Evolutionary conservation across 2,888 invertebrate genomes (phyloP).

Genomic region (Eudemis profundana): DNA sequence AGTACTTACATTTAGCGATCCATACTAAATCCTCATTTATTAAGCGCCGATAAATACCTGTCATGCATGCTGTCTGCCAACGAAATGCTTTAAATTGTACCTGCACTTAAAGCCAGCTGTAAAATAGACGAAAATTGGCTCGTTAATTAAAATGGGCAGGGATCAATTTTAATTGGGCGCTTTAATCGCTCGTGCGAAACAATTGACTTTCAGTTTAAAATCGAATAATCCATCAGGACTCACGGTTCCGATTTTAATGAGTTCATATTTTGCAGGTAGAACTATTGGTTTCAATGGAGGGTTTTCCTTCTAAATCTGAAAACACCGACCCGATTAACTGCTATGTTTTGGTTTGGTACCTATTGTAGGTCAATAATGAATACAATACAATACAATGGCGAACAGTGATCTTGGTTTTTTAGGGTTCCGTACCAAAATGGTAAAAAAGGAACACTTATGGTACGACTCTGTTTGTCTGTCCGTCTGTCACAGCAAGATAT

Average conservation of each 20-base stretch:
- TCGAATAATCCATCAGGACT: slow-evolving; percentile 44
- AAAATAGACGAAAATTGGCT: slow-evolving; percentile 34
- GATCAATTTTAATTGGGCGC: slow-evolving; percentile 43
- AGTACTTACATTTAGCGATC: too few relatives aligned
- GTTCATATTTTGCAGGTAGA: slow-evolving; percentile 10
- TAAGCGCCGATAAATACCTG: slow-evolving; percentile 12
- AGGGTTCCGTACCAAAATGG: too few relatives aligned
- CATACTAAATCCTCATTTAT: neutral
- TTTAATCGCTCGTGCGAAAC: slow-evolving; percentile 48
- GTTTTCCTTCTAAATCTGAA: too few relatives aligned
- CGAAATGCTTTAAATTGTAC: slow-evolving; percentile 26
- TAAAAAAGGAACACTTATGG: too few relatives aligned
- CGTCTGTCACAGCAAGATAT: too few relatives aligned
- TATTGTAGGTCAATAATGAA: too few relatives aligned
- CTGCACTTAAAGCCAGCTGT: slow-evolving; percentile 15
- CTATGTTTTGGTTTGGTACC: too few relatives aligned
- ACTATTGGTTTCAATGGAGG: neutral
- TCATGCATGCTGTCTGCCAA: slow-evolving; percentile 11
- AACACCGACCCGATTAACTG: too few relatives aligned
- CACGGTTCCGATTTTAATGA: slow-evolving; percentile 39
- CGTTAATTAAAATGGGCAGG: slow-evolving; percentile 40
- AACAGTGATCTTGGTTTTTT: too few relatives aligned
- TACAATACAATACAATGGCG: too few relatives aligned
- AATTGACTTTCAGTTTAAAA: slow-evolving; percentile 50
- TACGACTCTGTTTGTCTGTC: too few relatives aligned